Conservation (phyloP, 2,113 vertebrate species). For the Scomber scombrus region DNA sequence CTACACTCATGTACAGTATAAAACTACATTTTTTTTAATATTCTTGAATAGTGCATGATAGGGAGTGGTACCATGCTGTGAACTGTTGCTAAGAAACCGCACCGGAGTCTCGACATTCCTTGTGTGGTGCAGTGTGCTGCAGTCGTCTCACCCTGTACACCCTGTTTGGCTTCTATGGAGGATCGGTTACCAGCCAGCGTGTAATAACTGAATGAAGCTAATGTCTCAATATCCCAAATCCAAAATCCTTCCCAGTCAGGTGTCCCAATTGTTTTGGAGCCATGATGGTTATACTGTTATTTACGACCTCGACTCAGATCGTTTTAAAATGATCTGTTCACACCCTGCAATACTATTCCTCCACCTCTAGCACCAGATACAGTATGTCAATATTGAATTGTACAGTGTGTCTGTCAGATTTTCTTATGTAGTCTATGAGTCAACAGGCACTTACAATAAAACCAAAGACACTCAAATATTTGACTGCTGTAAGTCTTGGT, state of each 20-base stretch:
- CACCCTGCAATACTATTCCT: not conserved
- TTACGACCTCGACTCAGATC: not conserved
- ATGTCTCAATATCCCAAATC: not conserved
- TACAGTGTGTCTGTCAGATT: too few species aligned
- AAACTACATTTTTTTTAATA: not conserved
- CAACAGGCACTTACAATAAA: too few species aligned
- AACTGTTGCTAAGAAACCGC: conserved; percentile 74
- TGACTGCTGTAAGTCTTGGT: not conserved
- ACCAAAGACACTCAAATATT: not conserved
- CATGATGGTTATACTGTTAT: not conserved
- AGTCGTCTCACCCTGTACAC: conserved; percentile 47
- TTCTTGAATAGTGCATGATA: conserved; percentile 4
- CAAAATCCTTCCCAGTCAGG: not conserved
- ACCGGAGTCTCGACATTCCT: conserved; percentile 43
- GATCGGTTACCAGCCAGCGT: not conserved
- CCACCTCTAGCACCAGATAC: not conserved
- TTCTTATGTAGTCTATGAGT: not conserved
- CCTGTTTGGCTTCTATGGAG: conserved; percentile 24
- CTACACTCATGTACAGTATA: not conserved
- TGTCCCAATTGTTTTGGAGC: not conserved
- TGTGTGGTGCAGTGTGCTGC: conserved; percentile 59
- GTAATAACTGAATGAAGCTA: not conserved
- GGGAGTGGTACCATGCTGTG: conserved; percentile 48
- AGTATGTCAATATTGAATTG: not conserved
- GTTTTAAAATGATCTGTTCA: not conserved